These are phyloP conservation scores for Calephelis perditalis DNA, from an alignment of 2,888 invertebrate genomes.

Conservation along the genomic window DNA sequence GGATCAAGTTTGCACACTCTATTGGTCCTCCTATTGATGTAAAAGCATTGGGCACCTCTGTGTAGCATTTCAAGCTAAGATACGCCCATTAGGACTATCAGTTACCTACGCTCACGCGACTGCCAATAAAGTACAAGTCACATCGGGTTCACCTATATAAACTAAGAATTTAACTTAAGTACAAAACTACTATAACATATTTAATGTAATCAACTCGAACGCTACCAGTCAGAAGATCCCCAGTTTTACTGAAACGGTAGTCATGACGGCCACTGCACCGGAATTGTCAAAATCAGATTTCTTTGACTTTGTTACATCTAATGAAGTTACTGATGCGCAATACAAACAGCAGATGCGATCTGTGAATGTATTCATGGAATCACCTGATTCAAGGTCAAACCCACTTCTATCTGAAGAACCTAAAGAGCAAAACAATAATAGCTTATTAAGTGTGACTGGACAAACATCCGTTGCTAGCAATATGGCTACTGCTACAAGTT, in stretches of 20 bases:
- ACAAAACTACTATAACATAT: slow-evolving; percentile 47
- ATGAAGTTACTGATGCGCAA: slow-evolving; percentile 85
- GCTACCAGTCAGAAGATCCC: slow-evolving; percentile 55
- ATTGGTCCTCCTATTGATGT: slow-evolving; percentile 69
- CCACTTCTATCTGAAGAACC: slow-evolving; percentile 72
- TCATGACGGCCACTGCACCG: slow-evolving; percentile 91
- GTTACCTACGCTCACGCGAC: slow-evolving; percentile 75
- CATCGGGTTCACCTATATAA: slow-evolving; percentile 69
- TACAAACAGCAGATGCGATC: slow-evolving; percentile 83
- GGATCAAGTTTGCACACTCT: slow-evolving; percentile 72
- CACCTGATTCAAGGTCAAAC: slow-evolving; percentile 71
- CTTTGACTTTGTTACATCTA: slow-evolving; percentile 92
- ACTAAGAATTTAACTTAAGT: slow-evolving; percentile 70
- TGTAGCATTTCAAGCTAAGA: slow-evolving; percentile 53
- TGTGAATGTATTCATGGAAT: slow-evolving; percentile 82
- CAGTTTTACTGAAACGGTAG: slow-evolving; percentile 80
- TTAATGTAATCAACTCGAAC: slow-evolving; percentile 49
- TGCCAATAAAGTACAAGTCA: slow-evolving; percentile 78
- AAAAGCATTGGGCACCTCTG: slow-evolving; percentile 50
- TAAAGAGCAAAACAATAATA: slow-evolving; percentile 81
- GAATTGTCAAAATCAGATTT: slow-evolving; percentile 92
- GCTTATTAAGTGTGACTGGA: slow-evolving; percentile 58
- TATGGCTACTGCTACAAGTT: slow-evolving; percentile 59
- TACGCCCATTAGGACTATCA: slow-evolving; percentile 51
- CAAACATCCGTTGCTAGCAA: slow-evolving; percentile 45